These are phyloP conservation scores for Lycaon pictus DNA, from an alignment of 2,113 vertebrate genomes.

Conservation along the genomic window DNA sequence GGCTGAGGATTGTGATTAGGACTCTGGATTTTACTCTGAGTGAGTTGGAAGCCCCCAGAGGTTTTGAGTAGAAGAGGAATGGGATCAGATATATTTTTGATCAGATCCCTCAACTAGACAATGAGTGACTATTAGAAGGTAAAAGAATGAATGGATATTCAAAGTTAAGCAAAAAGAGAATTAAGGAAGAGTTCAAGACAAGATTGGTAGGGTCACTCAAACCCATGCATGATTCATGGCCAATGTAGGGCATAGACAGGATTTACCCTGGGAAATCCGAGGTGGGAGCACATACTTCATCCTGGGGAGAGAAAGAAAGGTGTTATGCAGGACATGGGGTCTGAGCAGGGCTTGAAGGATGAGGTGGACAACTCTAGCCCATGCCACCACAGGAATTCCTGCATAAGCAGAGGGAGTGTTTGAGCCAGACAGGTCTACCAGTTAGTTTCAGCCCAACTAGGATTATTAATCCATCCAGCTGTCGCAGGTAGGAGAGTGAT, in stretches of 20 bases:
- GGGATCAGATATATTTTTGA: neutral
- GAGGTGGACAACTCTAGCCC: neutral
- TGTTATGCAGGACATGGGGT: neutral
- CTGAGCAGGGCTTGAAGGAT: neutral
- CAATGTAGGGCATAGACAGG: neutral
- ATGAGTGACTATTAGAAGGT: neutral
- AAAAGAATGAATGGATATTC: neutral
- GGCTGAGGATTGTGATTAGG: neutral
- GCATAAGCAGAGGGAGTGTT: neutral
- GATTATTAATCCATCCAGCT: conserved; percentile 39
- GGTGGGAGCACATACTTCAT: neutral
- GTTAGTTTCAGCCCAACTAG: neutral
- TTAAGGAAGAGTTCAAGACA: neutral
- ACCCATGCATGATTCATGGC: neutral
- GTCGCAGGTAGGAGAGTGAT: neutral
- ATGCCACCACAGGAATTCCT: neutral
- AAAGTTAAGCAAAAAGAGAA: neutral
- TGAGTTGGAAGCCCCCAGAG: neutral
- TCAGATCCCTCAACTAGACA: neutral
- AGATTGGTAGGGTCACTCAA: neutral
- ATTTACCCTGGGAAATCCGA: neutral
- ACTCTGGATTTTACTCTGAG: neutral
- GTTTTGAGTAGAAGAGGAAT: neutral
- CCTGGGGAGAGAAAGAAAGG: neutral
- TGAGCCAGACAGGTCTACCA: neutral